Base-by-base conservation (phyloP, 2,888 invertebrate genomes). In the Rhogogaster chlorosoma region DNA sequence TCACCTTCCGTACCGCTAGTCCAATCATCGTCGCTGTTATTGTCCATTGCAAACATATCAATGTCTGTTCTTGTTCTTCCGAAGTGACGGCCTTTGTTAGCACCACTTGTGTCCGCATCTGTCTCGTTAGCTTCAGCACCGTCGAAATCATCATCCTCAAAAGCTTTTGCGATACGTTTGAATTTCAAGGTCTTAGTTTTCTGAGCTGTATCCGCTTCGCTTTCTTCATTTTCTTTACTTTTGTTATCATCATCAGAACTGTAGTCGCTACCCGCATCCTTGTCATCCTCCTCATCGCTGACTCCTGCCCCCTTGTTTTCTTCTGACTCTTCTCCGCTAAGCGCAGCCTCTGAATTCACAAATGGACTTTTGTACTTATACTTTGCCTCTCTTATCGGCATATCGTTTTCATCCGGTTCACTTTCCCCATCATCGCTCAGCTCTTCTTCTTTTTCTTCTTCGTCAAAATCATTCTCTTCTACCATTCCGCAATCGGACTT, bases 331-430 rank as follows among this genome's bases (percentile, higher is more conserved):
- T 94, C 94, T 38, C 94, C 92, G 64, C 93, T 93, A 29, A 92
- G 90, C 84, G 94, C 94, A 88, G 94, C 94, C 87, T 96, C 96
- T 32, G 95, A 94, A 87, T 94, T 94, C 78, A 93, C 89, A 89
- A 94, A 94, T 6, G 90, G 90, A 78, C 89, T 91, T 88, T 92
- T 87, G 85, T 88, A 91, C 89, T 86, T 88, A 70, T 86, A 89
- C 75, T 87, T 88, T 45, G 86, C 91, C 18, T 90, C 90, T 18
- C 85, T 86, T 4, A 89, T 87, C 7, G 87, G 86, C 4, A 92
- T 90, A 86, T 94, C 94, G 75, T 94, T 90, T 45, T 93, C 92
- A 85, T 92, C 93, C n/a, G 89, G 89, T 85, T 93, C 92, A 75
- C 90, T 90, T 67, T 92, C 91, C 38, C 75, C 87, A 10, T 84